Conservation (phyloP, 2,797 vertebrate species). For the Melanotaenia trifasciata region DNA sequence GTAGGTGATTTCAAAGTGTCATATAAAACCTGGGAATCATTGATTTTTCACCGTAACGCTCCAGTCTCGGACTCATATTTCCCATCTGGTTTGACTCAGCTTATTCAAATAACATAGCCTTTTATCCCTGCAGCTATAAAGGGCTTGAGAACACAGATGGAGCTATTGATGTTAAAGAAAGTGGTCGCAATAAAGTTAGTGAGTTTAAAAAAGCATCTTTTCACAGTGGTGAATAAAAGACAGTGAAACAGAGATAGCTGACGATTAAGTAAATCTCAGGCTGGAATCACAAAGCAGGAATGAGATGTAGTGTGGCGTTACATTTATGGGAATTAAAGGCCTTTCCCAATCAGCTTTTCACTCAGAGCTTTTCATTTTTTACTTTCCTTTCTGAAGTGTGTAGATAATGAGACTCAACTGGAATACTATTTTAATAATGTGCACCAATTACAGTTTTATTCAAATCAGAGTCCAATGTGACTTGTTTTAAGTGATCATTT, state of each 20-base stretch:
- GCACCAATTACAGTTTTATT: too few species aligned
- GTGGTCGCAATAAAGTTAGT: not conserved
- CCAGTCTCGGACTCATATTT: constrained; percentile 8
- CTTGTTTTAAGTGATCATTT: not conserved
- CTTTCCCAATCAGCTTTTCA: too few species aligned
- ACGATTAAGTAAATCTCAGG: not conserved
- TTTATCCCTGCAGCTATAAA: constrained; percentile 16
- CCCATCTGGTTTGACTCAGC: constrained; percentile 22
- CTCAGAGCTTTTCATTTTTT: too few species aligned
- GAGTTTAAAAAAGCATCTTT: not conserved
- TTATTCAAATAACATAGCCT: constrained; percentile 28
- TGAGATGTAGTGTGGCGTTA: too few species aligned
- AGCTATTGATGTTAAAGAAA: not conserved
- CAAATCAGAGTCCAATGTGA: not conserved
- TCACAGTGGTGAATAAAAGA: not conserved
- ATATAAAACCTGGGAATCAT: constrained; percentile 11
- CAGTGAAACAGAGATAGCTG: not conserved
- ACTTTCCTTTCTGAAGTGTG: too few species aligned
- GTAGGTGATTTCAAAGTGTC: constrained; percentile 10
- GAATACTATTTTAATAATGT: too few species aligned
- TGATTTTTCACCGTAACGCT: constrained; percentile 30
- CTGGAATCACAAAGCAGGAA: not conserved
- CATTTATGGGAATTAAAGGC: too few species aligned
- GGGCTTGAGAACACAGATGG: constrained; percentile 6
- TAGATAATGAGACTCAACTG: too few species aligned